Conservation (phyloP, 2,797 vertebrate genomes). For the Hypotaenidia okinawae region DNA sequence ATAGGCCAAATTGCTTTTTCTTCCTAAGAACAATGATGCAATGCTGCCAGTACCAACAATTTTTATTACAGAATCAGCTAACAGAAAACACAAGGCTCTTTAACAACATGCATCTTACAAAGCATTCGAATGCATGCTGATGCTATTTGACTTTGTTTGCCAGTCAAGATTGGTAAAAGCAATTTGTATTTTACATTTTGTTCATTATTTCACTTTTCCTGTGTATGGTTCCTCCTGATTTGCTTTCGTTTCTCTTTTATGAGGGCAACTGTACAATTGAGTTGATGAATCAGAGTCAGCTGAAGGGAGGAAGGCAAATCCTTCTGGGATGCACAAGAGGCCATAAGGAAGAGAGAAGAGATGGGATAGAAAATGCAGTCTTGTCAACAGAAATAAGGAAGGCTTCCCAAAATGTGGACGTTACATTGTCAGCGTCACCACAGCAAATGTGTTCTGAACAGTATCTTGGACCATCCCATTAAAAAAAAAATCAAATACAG, state of each 20-base stretch:
- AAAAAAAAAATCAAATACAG: background rate
- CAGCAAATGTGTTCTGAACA: background rate
- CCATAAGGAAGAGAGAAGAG: background rate
- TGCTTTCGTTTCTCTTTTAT: slow-evolving; percentile 3
- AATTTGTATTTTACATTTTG: slow-evolving; percentile 37
- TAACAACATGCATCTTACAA: slow-evolving; percentile 10
- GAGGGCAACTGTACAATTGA: background rate
- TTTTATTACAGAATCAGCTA: slow-evolving; percentile 61
- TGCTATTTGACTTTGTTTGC: slow-evolving; percentile 29
- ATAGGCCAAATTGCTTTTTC: slow-evolving; percentile 55
- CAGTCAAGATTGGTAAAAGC: slow-evolving; percentile 27
- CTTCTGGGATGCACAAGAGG: background rate
- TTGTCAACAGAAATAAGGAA: background rate
- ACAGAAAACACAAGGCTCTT: slow-evolving; percentile 56
- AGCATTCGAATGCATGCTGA: background rate
- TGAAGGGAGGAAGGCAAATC: background rate
- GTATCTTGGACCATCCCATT: background rate
- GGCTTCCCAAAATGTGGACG: background rate
- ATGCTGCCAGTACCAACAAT: slow-evolving; percentile 57
- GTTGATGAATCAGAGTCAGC: background rate
- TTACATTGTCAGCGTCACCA: accelerated
- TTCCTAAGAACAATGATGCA: slow-evolving; percentile 54
- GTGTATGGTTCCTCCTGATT: background rate
- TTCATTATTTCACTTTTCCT: slow-evolving; percentile 28
- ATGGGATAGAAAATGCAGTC: background rate